Percentiles rank a stretch among this genome's conserved stretches.
These are phyloP conservation scores for Schmidtea mediterranea DNA, from an alignment of 1,140 invertebrate genomes.

Conservation along the genomic window DNA sequence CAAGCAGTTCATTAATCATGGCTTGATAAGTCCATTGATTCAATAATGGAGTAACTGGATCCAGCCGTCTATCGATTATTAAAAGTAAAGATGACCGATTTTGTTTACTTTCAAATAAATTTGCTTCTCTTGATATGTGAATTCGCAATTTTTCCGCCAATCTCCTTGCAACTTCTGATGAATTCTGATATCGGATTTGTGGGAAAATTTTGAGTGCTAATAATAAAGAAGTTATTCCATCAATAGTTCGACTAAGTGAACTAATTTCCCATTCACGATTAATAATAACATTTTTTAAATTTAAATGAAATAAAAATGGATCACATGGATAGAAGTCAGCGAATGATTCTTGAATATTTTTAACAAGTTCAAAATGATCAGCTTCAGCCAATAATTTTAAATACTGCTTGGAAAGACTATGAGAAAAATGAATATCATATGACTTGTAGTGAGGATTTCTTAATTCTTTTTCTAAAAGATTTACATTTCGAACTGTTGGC, in stretches of 20 bases:
- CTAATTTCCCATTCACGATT: too few relatives aligned
- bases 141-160: too few relatives aligned
- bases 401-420: background rate
- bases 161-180: too few relatives aligned
- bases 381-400: background rate
- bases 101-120: too few relatives aligned
- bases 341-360: background rate
- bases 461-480: background rate
- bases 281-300: background rate
- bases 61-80: slow-evolving; percentile 62
- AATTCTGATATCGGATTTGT: too few relatives aligned
- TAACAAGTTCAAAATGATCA: background rate
- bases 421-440: background rate
- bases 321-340: background rate
- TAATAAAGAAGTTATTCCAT: too few relatives aligned
- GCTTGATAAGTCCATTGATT: slow-evolving; percentile 99
- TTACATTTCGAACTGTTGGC: background rate
- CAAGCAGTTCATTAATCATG: slow-evolving; percentile 89
- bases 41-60: slow-evolving; percentile 72
- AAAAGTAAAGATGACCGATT: too few relatives aligned
- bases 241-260: too few relatives aligned
- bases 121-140: too few relatives aligned
- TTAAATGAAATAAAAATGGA: background rate
- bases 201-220: too few relatives aligned
- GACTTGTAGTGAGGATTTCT: background rate